Conservation (phyloP, 2,797 vertebrate species). For the Saxicola maurus region DNA sequence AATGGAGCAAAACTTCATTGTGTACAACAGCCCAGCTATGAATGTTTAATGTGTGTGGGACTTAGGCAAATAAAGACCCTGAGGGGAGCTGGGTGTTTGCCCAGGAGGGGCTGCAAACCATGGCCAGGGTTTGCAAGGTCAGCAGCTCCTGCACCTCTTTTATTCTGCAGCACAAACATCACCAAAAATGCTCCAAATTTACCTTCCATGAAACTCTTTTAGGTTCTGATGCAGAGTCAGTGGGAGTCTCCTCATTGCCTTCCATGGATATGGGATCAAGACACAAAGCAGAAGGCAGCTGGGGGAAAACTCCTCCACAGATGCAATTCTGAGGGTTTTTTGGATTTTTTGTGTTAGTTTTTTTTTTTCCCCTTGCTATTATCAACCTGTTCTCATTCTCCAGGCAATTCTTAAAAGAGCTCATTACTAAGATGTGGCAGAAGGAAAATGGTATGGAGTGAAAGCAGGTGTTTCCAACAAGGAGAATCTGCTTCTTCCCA, state of each 20-base stretch:
- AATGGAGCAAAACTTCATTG: background rate
- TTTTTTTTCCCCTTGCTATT: background rate
- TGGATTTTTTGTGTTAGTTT: background rate
- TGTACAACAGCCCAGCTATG: fast-evolving
- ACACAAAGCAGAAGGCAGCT: background rate
- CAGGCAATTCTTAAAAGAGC: background rate
- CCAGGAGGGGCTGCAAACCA: background rate
- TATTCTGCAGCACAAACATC: background rate
- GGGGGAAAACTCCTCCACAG: background rate
- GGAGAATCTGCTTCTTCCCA: background rate
- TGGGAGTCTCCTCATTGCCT: background rate
- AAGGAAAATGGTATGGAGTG: background rate
- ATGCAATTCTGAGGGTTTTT: background rate
- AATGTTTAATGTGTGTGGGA: background rate
- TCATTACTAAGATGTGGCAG: background rate
- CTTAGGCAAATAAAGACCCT: background rate
- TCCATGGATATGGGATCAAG: background rate
- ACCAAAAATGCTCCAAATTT: background rate
- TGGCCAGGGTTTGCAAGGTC: background rate
- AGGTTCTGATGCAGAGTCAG: background rate
- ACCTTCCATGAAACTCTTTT: background rate
- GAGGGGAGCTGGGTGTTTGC: background rate
- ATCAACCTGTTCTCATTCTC: conserved; percentile 11
- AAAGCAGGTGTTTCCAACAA: conserved; percentile 12
- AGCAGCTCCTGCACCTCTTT: background rate